Evolutionary conservation across 2,797 vertebrate genomes (phyloP), one percentile per base, ranked within the genome.

Genomic region (Acropternis orthonyx): DNA sequence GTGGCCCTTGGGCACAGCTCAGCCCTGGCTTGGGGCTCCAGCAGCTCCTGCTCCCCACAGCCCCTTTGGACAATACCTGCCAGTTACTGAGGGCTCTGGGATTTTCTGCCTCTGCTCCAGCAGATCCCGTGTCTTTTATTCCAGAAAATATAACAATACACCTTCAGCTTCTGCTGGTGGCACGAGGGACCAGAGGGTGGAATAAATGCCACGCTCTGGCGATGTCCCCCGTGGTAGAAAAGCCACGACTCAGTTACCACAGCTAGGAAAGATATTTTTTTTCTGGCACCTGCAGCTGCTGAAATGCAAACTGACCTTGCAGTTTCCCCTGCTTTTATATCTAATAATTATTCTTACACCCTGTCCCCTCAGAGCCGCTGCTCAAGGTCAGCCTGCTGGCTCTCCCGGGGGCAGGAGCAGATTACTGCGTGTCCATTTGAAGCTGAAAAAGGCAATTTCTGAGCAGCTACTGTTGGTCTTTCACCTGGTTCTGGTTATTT

Each of bases 271-370:
- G 92, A 39, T 66, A 39, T 66, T 37, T 37, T 12, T 37, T 36
- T 86, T 14, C 63, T 95, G 91, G 84, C 78, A 66, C 92, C 92
- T 79, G 88, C 88, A 79, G 80, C 84, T 72, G 4, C 72, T 67
- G 91, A 44, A 80, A 89, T 37, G 61, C 92, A 49, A 6, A 34
- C 85, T 80, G 94, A 88, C 94, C 96, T 96, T 92, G 81, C 56
- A 10, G 55, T 43, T 94, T 34, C 19, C 78, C 63, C 56, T 72
- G 61, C 30, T 67, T 85, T 81, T 67, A 3, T 37, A 37, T 49
- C 78, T 75, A 79, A 61, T 80, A 30, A 14, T 76, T 23, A 36
- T 88, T 80, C 46, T 63, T 44, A 32, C 48, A 36, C n/a, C 62
- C 67, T 2, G 46, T 55, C 51, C 54, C 44, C 81, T 85, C 34